phyloP scores from a whole-genome alignment of 2,888 invertebrate genomes.

The Melanophora roralis region DNA sequence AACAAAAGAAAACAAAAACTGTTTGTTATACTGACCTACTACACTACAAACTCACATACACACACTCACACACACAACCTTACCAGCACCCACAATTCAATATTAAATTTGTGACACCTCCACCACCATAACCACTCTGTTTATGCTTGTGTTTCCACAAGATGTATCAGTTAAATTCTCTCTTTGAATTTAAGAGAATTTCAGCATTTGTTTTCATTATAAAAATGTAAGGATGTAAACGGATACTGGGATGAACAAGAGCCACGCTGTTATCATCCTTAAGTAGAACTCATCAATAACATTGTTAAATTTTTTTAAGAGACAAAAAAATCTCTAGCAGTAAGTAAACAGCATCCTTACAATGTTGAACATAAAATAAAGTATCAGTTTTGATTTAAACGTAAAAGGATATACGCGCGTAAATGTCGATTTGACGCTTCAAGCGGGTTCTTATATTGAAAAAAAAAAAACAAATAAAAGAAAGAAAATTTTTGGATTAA shows the following conservation, averaged over 20 bases:
- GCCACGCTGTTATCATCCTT: background rate
- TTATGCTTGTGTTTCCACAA: background rate
- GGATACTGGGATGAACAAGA: constrained; percentile 14
- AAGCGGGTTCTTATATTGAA: background rate
- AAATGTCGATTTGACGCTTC: background rate
- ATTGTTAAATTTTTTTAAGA: background rate
- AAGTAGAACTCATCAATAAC: no score
- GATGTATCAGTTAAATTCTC: background rate
- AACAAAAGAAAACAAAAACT: background rate
- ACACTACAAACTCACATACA: background rate
- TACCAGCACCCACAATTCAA: background rate
- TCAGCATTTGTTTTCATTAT: background rate
- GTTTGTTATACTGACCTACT: constrained; percentile 59
- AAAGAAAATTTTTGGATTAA: background rate
- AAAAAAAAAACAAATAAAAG: background rate
- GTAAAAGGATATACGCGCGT: constrained; percentile 48
- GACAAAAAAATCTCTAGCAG: background rate
- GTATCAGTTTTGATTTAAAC: constrained; percentile 57
- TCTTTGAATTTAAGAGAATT: background rate
- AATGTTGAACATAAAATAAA: constrained; percentile 38
- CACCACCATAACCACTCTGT: background rate
- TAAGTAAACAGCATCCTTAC: constrained; percentile 43
- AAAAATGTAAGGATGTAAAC: background rate
- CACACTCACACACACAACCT: constrained; percentile 4
- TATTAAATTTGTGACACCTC: background rate